phyloP scores from a whole-genome alignment of 2,888 invertebrate species.

The Adelphocoris suturalis region DNA sequence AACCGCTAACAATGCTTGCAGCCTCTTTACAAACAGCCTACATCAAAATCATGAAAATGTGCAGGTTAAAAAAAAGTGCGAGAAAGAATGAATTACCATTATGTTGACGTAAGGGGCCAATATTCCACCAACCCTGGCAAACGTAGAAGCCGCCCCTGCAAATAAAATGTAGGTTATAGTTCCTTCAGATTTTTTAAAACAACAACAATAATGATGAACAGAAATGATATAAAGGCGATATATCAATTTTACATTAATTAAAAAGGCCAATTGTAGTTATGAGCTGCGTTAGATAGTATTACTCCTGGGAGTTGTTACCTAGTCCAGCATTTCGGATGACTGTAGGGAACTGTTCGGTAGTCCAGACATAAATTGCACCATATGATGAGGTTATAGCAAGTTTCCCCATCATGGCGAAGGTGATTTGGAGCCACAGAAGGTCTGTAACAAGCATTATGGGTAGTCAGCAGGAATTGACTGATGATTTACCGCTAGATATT shows the following conservation, averaged over 20 bases:
- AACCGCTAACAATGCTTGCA: neutral
- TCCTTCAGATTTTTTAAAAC: too few species aligned
- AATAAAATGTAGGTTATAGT: neutral
- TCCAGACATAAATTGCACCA: constrained; percentile 86
- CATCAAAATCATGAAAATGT: neutral
- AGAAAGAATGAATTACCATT: constrained; percentile 78
- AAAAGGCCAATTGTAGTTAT: too few species aligned
- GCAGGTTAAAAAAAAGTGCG: neutral
- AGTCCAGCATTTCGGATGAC: constrained; percentile 84
- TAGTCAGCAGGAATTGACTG: too few species aligned
- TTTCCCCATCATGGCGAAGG: constrained; percentile 86
- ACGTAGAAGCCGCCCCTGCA: constrained; percentile 82
- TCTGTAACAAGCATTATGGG: constrained; percentile 78
- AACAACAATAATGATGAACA: too few species aligned
- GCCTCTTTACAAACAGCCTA: neutral
- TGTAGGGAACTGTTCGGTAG: constrained; percentile 88
- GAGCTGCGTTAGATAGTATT: too few species aligned
- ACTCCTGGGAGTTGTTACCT: constrained; percentile 76
- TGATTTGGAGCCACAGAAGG: constrained; percentile 81
- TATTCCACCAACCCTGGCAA: constrained; percentile 83
- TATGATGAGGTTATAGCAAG: constrained; percentile 87
- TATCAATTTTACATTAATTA: too few species aligned
- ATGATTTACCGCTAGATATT: neutral
- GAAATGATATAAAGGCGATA: neutral
- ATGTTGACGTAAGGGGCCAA: constrained; percentile 83